Percentiles rank a stretch among this genome's conserved stretches.
These are phyloP conservation scores for Alcedo quadribrachys DNA, from an alignment of 2,797 vertebrate genomes.

Conservation along the genomic window DNA sequence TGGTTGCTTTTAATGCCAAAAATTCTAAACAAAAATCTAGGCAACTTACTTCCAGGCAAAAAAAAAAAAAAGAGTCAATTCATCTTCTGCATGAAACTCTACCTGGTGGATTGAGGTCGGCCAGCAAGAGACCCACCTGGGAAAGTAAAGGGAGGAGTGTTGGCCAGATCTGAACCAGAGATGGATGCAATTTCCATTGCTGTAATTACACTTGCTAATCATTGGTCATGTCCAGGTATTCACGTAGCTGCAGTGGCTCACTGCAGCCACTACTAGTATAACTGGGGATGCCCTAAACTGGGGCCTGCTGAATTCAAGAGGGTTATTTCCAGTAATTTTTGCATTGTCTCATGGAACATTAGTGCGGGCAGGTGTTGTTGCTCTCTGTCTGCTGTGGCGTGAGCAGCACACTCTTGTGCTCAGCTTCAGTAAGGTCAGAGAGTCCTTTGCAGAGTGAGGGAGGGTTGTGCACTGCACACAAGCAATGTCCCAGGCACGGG, in stretches of 20 bases:
- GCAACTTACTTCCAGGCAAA: neutral
- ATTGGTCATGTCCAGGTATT: neutral
- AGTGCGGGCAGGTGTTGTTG: neutral
- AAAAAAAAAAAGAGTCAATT: neutral
- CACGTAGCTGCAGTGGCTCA: neutral
- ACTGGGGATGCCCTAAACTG: neutral
- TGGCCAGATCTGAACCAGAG: neutral
- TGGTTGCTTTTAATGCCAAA: constrained; percentile 36
- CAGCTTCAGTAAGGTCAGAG: neutral
- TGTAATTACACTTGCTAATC: neutral
- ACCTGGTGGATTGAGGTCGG: neutral
- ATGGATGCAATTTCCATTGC: neutral
- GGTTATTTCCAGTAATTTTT: neutral
- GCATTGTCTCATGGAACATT: neutral
- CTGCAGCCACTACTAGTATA: neutral
- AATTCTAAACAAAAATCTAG: constrained; percentile 22
- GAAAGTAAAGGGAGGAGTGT: neutral
- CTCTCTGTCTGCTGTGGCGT: rapidly evolving
- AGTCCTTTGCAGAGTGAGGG: neutral
- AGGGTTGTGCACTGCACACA: neutral
- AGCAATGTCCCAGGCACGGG: neutral
- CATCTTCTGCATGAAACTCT: neutral
- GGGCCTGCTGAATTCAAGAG: neutral
- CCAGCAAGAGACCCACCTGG: neutral
- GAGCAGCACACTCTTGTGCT: neutral